A percentile compares a stretch with the other conserved stretches of the same genome.
Conservation (phyloP, 2,113 vertebrate species). For the Nansenia antarctica region DNA sequence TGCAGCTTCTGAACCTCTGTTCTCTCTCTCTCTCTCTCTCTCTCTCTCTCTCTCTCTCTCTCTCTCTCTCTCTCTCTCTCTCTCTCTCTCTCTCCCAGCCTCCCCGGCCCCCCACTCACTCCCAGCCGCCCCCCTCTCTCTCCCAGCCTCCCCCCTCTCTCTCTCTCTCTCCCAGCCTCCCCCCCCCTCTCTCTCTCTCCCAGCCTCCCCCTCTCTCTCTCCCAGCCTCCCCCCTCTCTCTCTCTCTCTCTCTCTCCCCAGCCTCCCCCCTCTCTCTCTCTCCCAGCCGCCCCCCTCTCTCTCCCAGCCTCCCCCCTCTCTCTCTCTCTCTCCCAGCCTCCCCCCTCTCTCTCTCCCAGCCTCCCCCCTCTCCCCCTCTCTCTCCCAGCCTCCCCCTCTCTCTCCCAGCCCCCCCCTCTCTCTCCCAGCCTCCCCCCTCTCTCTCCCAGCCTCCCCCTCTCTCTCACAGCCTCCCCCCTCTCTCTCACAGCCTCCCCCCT, state of each 20-base stretch:
- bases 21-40: conserved; percentile 14
- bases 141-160: conserved; percentile 12
- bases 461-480: conserved; percentile 15
- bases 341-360: neutral
- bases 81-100: neutral
- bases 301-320: conserved; percentile 31
- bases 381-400: conserved; percentile 1
- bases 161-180: too few species aligned
- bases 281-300: conserved; percentile 23
- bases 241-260: too few species aligned
- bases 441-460: conserved; percentile 61
- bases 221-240: too few species aligned
- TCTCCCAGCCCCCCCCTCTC: conserved; percentile 62
- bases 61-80: conserved; percentile 1
- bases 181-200: too few species aligned
- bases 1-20: conserved; percentile 2
- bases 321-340: conserved; percentile 16
- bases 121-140: neutral
- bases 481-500: conserved; percentile 15
- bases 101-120: neutral
- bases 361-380: conserved; percentile 8
- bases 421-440: neutral
- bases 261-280: too few species aligned
- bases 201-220: too few species aligned
- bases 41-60: conserved; percentile 29